These are phyloP conservation scores for Phymatocera aterrima DNA, from an alignment of 2,888 invertebrate genomes.

Conservation along the genomic window DNA sequence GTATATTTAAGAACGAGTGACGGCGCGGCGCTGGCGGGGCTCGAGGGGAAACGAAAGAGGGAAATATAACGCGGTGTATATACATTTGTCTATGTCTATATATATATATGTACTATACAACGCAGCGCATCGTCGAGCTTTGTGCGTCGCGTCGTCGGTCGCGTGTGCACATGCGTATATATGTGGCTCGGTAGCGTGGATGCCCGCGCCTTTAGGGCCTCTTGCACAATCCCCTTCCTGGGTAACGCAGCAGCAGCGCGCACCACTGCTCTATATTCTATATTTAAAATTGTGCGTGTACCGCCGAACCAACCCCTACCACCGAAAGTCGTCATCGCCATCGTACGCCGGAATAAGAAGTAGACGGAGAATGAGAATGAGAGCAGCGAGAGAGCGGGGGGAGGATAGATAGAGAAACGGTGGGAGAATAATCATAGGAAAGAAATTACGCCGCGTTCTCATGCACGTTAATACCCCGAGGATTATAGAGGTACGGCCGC, in stretches of 20 bases:
- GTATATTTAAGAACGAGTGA: no score
- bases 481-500: no score
- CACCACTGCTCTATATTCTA: conserved; percentile 71
- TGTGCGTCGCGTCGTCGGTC: no score
- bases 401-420: background rate
- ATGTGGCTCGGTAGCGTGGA: background rate
- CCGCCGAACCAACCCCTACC: conserved; percentile 11
- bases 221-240: conserved; percentile 52
- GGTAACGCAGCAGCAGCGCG: conserved; percentile 58
- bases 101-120: no score
- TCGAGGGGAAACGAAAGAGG: no score
- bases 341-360: background rate
- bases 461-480: no score
- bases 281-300: conserved; percentile 65
- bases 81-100: no score
- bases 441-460: no score
- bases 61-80: background rate
- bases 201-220: conserved; percentile 30
- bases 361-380: background rate
- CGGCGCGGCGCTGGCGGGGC: no score
- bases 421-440: background rate
- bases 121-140: no score
- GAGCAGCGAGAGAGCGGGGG: no score
- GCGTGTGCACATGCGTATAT: no score
- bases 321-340: background rate